These are phyloP conservation scores for Virgularia gustaviana DNA, from an alignment of 92 coral and sea anemone genomes.

Conservation along the genomic window DNA sequence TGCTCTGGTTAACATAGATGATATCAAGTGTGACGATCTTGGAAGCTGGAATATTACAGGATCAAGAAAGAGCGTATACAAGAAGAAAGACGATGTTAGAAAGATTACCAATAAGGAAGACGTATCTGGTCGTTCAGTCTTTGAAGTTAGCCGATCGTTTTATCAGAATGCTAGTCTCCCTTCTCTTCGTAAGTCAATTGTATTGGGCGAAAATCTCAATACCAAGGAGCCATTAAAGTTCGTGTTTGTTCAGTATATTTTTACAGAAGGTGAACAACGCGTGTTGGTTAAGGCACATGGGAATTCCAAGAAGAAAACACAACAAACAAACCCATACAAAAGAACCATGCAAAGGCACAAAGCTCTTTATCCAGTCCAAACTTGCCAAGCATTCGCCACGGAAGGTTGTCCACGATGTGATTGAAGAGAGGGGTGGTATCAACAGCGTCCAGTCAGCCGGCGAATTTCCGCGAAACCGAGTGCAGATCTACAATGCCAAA, in stretches of 20 bases:
- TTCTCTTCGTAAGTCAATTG: slow-evolving; percentile 26
- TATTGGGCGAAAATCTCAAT: background rate
- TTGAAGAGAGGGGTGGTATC: slow-evolving; percentile 35
- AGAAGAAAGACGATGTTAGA: background rate
- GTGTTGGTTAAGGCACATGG: slow-evolving; percentile 37
- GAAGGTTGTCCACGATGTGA: slow-evolving; percentile 25
- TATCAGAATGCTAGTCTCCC: slow-evolving; percentile 10
- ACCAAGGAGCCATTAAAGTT: background rate
- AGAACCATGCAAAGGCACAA: slow-evolving; percentile 40
- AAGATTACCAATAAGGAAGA: background rate
- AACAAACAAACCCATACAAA: slow-evolving; percentile 9
- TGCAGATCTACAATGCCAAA: slow-evolving; percentile 26
- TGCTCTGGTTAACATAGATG: background rate
- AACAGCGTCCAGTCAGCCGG: slow-evolving; percentile 6
- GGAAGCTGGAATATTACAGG: slow-evolving; percentile 5
- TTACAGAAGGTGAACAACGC: slow-evolving; percentile 39
- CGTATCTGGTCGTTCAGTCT: background rate
- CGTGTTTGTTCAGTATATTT: slow-evolving; percentile 43
- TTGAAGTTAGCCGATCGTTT: background rate
- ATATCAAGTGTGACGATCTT: slow-evolving; percentile 21
- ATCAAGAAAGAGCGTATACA: background rate
- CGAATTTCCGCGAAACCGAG: slow-evolving; percentile 36
- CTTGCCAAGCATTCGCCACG: slow-evolving; percentile 10
- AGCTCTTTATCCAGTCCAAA: background rate
- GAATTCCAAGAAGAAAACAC: slow-evolving; percentile 2